Conservation (phyloP, 2,797 vertebrate genomes). For the Arremon brunneinucha region DNA sequence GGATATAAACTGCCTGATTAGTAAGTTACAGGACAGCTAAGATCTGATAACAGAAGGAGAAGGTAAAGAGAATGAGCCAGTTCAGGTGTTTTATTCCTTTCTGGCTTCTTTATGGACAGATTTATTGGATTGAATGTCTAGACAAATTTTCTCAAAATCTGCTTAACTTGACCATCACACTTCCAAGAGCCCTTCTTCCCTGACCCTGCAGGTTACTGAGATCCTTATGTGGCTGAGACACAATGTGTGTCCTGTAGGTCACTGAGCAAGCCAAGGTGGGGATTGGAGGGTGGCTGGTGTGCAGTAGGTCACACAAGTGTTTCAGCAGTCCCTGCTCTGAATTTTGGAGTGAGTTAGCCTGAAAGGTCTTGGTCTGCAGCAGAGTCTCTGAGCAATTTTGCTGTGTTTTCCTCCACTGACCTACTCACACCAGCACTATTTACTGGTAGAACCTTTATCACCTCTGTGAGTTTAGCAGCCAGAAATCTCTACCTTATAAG, state of each 20-base stretch:
- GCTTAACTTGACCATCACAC: neutral
- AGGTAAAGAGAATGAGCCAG: neutral
- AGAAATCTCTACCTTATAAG: neutral
- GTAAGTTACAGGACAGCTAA: neutral
- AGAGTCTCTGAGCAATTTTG: rapidly evolving
- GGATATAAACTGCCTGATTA: neutral
- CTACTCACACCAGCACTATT: neutral
- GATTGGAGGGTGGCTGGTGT: rapidly evolving
- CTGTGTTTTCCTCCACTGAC: neutral
- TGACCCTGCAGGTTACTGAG: neutral
- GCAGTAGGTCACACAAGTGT: neutral
- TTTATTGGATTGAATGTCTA: neutral
- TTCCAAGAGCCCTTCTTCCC: neutral
- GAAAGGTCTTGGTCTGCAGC: neutral
- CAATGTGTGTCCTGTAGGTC: rapidly evolving
- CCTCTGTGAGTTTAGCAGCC: neutral
- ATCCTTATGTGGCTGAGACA: neutral
- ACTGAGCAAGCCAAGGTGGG: neutral
- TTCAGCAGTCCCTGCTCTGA: rapidly evolving
- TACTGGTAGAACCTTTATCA: neutral
- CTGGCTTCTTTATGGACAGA: neutral
- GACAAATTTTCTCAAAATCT: neutral
- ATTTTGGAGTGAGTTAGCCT: neutral
- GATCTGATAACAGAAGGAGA: neutral
- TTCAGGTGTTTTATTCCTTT: neutral